Percentiles rank a stretch among this genome's conserved stretches.
phyloP scores from a whole-genome alignment of 2,797 vertebrate species.

The Manis javanica region DNA sequence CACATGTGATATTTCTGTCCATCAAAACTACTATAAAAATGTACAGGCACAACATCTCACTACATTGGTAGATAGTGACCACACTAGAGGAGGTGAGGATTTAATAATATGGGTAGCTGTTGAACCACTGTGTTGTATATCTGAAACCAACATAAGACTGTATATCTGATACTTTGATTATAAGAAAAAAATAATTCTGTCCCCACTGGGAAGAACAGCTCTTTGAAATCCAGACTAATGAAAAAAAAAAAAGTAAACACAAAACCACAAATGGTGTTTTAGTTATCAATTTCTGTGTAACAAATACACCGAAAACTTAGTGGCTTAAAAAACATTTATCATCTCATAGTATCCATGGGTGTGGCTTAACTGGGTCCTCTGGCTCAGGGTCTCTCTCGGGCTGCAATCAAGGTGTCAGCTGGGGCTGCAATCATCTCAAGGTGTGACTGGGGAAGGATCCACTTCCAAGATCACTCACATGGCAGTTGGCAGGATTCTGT shows the following conservation, averaged over 20 bases:
- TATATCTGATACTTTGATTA: no score
- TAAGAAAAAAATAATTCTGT: no score
- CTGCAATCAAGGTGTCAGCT: slow-evolving; percentile 21
- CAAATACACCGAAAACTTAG: slow-evolving; percentile 52
- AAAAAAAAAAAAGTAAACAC: background rate
- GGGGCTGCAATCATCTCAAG: slow-evolving; percentile 41
- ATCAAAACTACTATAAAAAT: slow-evolving; percentile 46
- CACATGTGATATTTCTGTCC: slow-evolving; percentile 38
- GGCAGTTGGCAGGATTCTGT: slow-evolving; percentile 46
- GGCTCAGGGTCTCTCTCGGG: background rate
- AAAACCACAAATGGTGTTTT: background rate
- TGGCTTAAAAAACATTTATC: slow-evolving; percentile 58
- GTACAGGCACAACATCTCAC: background rate
- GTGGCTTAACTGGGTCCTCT: slow-evolving; percentile 15
- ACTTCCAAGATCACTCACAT: slow-evolving; percentile 35
- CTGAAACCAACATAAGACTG: no score
- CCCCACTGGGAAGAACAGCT: no score
- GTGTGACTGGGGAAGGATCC: background rate
- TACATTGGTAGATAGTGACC: no score
- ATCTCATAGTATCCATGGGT: slow-evolving; percentile 25
- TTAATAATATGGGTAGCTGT: no score
- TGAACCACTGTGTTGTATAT: no score
- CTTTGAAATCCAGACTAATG: no score
- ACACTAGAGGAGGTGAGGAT: no score
- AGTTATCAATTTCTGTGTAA: slow-evolving; percentile 46